Evolutionary conservation across 2,888 invertebrate species (phyloP).

Genomic region (Dynastes maya): DNA sequence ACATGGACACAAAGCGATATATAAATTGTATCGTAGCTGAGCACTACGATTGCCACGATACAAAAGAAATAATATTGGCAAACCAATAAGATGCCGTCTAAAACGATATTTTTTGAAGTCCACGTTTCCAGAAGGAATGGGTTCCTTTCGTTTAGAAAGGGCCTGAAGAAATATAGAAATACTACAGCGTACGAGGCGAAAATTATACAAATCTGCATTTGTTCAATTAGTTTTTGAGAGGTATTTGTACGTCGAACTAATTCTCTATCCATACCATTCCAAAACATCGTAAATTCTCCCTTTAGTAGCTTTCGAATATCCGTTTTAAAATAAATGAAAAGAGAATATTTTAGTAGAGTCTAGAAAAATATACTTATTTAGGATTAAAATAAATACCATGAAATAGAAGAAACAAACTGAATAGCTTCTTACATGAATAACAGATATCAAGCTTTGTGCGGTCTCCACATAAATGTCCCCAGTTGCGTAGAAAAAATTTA

Average conservation of each 20-base stretch:
- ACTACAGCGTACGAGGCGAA: not conserved
- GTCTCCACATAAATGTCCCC: not conserved
- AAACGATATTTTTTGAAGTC: not conserved
- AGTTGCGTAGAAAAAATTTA: conserved; percentile 1
- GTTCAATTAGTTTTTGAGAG: not conserved
- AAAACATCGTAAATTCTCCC: not conserved
- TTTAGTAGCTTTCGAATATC: not conserved
- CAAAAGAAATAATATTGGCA: not conserved
- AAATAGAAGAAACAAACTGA: too few relatives aligned
- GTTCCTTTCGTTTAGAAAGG: not conserved
- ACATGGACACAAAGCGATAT: not conserved
- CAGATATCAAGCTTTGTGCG: not conserved
- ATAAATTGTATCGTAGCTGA: not conserved
- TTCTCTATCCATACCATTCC: not conserved
- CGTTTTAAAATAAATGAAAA: conserved; percentile 12
- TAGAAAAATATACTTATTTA: not conserved
- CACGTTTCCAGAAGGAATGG: conserved; percentile 10
- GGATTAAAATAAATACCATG: not conserved
- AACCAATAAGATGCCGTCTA: not conserved
- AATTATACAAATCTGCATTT: not conserved
- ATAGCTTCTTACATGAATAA: conserved; percentile 10
- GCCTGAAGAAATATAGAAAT: not conserved
- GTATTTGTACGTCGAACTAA: not conserved
- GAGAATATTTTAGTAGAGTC: conserved; percentile 2
- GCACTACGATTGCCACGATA: not conserved